Evolutionary conservation across 2,797 vertebrate species (phyloP).

Genomic region (Hyperoplus immaculatus): DNA sequence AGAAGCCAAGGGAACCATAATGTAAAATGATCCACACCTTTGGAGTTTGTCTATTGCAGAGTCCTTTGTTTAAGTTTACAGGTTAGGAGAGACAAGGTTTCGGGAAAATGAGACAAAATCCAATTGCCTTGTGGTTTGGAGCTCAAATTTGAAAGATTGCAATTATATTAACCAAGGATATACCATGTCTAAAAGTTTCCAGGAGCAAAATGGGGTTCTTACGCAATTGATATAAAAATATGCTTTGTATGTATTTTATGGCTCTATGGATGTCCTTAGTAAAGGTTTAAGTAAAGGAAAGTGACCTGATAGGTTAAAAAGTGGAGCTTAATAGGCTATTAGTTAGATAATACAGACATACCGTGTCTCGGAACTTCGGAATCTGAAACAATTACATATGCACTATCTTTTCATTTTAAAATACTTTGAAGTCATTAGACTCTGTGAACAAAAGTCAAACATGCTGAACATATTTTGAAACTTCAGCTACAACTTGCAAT

Average conservation of each 20-base stretch:
- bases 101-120: constrained; percentile 4
- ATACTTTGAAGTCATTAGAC: neutral
- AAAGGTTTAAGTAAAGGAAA: no score
- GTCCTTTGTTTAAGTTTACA: constrained; percentile 33
- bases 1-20: constrained; percentile 77
- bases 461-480: neutral
- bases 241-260: no score
- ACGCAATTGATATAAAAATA: neutral
- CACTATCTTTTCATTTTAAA: no score
- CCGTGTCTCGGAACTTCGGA: no score
- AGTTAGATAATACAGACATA: neutral
- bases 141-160: neutral
- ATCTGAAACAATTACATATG: no score
- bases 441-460: neutral
- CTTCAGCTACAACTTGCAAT: neutral
- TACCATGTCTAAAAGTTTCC: neutral
- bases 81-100: constrained; percentile 17
- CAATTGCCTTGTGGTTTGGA: neutral
- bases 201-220: neutral
- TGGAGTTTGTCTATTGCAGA: constrained; percentile 43
- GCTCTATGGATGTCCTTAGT: no score
- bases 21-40: constrained; percentile 80
- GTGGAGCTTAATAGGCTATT: neutral
- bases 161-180: neutral
- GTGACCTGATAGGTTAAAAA: neutral